A percentile compares a stretch with the other conserved stretches of the same genome.
Evolutionary conservation across 92 coral and sea anemone species (phyloP).

Genomic region (Porites lobata): DNA sequence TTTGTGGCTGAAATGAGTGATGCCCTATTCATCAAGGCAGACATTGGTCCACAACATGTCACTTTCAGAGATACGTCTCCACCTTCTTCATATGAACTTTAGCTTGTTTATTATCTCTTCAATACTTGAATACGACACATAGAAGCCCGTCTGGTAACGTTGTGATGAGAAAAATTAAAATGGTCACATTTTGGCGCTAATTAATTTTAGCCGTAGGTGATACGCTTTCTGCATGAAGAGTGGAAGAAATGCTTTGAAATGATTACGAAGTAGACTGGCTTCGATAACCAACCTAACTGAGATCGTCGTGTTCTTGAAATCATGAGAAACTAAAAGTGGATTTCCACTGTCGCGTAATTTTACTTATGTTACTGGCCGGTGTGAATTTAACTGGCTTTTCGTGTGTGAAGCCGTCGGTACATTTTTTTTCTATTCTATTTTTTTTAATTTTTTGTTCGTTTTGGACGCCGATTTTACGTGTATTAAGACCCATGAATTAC

Average conservation of each 20-base stretch:
- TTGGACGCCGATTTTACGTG: neutral
- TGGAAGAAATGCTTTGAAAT: conserved; percentile 3
- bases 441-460: conserved; percentile 1
- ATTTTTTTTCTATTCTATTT: neutral
- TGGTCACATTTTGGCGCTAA: no score
- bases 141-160: conserved; percentile 58
- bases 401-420: neutral
- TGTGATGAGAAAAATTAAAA: conserved; percentile 25
- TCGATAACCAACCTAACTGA: conserved; percentile 1
- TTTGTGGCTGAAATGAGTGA: no score
- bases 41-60: no score
- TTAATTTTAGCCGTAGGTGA: neutral
- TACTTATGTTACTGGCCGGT: neutral
- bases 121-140: conserved; percentile 44
- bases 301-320: conserved; percentile 1
- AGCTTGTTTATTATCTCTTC: conserved; percentile 34
- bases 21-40: no score
- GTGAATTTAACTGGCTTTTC: neutral
- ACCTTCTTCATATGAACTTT: neutral
- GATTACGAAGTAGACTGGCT: conserved; percentile 2
- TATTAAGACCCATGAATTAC: neutral
- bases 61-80: no score
- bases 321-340: conserved; percentile 1
- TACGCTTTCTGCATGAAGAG: neutral
- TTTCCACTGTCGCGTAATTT: neutral